A percentile compares a stretch with the other conserved stretches of the same genome.
These are phyloP conservation scores for Serranus cabrilla DNA, from an alignment of 2,797 vertebrate species.

Conservation along the genomic window DNA sequence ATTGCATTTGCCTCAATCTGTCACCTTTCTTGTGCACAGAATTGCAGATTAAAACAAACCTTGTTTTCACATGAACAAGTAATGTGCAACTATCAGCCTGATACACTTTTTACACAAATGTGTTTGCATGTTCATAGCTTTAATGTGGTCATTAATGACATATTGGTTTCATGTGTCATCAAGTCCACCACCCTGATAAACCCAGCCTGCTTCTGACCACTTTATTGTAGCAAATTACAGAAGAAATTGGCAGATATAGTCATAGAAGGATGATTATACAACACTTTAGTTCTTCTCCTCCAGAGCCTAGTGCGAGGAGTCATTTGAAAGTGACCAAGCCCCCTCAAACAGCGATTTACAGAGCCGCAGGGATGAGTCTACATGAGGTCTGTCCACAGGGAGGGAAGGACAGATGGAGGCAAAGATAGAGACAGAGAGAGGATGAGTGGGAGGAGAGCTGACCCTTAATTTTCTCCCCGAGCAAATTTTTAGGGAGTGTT, in stretches of 20 bases:
- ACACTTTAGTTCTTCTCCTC: constrained; percentile 24
- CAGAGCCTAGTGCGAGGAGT: constrained; percentile 47
- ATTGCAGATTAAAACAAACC: background rate
- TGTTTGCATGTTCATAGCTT: background rate
- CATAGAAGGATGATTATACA: background rate
- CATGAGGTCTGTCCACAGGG: constrained; percentile 52
- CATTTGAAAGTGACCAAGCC: constrained; percentile 65
- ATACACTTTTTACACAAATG: background rate
- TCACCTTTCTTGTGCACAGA: background rate
- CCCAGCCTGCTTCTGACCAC: background rate
- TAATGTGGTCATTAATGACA: background rate
- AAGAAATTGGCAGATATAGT: background rate
- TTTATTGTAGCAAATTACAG: background rate
- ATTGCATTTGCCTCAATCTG: background rate
- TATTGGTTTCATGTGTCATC: background rate
- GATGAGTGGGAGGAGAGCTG: constrained; percentile 41
- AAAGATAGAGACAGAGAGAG: constrained; percentile 30
- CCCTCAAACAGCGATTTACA: constrained; percentile 56
- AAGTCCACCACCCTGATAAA: background rate
- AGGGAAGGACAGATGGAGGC: constrained; percentile 53
- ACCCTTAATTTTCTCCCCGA: constrained; percentile 41
- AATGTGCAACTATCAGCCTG: background rate
- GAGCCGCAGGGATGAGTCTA: constrained; percentile 49
- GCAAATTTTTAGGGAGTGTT: constrained; percentile 32
- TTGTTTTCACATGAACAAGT: background rate